phyloP scores from a whole-genome alignment of 1,140 invertebrate genomes.

The Lasioglossum albipes region DNA sequence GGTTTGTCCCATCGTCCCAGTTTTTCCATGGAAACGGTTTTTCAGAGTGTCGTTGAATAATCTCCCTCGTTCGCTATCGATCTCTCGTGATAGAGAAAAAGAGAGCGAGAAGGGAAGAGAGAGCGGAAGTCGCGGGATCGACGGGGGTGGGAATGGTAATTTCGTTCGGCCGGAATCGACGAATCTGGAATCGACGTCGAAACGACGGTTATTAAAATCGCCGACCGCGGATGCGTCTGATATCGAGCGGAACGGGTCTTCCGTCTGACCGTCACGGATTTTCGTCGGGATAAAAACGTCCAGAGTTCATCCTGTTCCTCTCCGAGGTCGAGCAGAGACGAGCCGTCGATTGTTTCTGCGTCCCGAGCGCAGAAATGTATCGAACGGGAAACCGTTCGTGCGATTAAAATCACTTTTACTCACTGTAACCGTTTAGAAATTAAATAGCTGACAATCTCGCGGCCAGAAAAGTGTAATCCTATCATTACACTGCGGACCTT shows the following conservation, averaged over 20 bases:
- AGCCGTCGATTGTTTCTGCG: too few relatives aligned
- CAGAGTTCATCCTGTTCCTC: not conserved
- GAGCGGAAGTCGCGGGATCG: not conserved
- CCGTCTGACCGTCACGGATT: not conserved
- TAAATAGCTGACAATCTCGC: too few relatives aligned
- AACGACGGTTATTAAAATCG: conserved; percentile 15
- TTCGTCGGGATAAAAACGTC: not conserved
- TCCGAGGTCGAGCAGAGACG: too few relatives aligned
- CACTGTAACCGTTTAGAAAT: too few relatives aligned
- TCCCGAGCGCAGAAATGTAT: too few relatives aligned
- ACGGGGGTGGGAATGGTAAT: not conserved
- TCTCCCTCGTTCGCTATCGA: not conserved
- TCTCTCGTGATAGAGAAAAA: not conserved
- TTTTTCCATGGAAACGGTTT: conserved; percentile 18
- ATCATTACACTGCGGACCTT: too few relatives aligned
- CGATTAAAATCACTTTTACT: not conserved
- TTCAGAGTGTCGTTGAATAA: conserved; percentile 5
- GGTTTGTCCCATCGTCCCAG: not conserved
- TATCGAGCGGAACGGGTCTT: not conserved
- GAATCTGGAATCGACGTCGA: not conserved
- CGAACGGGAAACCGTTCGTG: too few relatives aligned
- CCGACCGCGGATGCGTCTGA: conserved; percentile 1
- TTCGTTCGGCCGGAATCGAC: not conserved
- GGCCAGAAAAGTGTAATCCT: too few relatives aligned
- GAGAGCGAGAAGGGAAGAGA: too few relatives aligned